Evolutionary conservation across 2,113 vertebrate species (phyloP).

Genomic region (Excalfactoria chinensis): DNA sequence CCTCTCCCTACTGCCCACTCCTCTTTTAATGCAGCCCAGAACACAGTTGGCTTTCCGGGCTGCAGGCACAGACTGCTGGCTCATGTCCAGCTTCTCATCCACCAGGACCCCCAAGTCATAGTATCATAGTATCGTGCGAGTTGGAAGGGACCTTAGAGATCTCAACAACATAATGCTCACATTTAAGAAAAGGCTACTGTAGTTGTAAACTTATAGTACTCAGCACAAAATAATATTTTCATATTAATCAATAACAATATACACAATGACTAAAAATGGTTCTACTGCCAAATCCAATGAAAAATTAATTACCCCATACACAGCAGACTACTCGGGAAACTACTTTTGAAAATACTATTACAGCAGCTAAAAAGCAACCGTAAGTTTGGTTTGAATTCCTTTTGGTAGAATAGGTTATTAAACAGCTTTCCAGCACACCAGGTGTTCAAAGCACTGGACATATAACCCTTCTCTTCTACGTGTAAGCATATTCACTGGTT

Average conservation of each 20-base stretch:
- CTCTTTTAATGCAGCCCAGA: no score
- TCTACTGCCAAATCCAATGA: not conserved
- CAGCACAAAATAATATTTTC: not conserved
- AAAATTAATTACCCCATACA: not conserved
- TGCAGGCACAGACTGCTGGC: no score
- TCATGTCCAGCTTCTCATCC: no score
- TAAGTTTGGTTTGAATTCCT: not conserved
- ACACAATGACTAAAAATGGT: not conserved
- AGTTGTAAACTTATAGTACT: not conserved
- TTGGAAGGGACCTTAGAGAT: no score
- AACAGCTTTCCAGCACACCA: not conserved
- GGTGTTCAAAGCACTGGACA: not conserved
- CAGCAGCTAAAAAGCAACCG: not conserved
- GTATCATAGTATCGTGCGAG: no score
- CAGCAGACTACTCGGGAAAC: not conserved
- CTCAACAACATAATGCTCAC: not conserved
- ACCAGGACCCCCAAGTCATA: no score
- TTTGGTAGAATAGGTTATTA: not conserved
- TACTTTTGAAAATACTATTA: not conserved
- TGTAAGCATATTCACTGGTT: not conserved
- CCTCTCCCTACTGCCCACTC: no score
- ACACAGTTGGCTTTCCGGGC: no score
- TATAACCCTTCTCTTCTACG: not conserved
- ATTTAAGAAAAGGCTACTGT: not conserved
- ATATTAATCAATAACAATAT: not conserved